A percentile compares a stretch with the other conserved stretches of the same genome.
phyloP scores from a whole-genome alignment of 2,113 vertebrate species.

The Abramis brama region DNA sequence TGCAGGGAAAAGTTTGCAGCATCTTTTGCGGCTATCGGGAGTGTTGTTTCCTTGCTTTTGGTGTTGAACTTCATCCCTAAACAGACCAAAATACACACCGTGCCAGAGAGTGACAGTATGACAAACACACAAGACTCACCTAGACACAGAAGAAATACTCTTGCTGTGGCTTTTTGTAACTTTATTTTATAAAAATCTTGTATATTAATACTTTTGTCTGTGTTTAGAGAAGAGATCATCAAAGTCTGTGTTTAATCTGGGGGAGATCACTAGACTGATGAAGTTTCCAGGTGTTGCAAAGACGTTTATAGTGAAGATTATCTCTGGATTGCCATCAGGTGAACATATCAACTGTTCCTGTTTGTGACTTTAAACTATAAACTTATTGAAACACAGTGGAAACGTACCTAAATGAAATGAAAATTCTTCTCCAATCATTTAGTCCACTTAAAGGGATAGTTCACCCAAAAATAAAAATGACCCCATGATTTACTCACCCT shows the following conservation, averaged over 20 bases:
- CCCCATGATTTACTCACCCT: too few relatives aligned
- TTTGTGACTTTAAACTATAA: background rate
- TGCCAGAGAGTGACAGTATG: constrained; percentile 69
- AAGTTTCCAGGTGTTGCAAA: constrained; percentile 82
- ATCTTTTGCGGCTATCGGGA: constrained; percentile 75
- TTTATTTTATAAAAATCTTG: background rate
- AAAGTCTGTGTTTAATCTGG: constrained; percentile 82
- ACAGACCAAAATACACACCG: constrained; percentile 74
- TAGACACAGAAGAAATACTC: background rate
- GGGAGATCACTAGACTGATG: constrained; percentile 83
- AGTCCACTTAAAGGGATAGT: too few relatives aligned
- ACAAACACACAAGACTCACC: background rate
- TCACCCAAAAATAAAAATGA: too few relatives aligned
- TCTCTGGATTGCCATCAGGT: constrained; percentile 87
- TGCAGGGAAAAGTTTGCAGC: constrained; percentile 77
- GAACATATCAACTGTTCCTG: constrained; percentile 51
- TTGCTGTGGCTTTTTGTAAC: background rate
- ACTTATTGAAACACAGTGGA: background rate
- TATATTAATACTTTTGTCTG: background rate
- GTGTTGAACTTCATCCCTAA: constrained; percentile 82
- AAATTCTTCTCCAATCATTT: background rate
- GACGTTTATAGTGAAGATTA: constrained; percentile 85
- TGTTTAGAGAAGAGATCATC: constrained; percentile 49
- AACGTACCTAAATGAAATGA: background rate
- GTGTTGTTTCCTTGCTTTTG: constrained; percentile 76